These are phyloP conservation scores for Sebastes diaconus DNA, from an alignment of 2,797 vertebrate species.

Conservation along the genomic window DNA sequence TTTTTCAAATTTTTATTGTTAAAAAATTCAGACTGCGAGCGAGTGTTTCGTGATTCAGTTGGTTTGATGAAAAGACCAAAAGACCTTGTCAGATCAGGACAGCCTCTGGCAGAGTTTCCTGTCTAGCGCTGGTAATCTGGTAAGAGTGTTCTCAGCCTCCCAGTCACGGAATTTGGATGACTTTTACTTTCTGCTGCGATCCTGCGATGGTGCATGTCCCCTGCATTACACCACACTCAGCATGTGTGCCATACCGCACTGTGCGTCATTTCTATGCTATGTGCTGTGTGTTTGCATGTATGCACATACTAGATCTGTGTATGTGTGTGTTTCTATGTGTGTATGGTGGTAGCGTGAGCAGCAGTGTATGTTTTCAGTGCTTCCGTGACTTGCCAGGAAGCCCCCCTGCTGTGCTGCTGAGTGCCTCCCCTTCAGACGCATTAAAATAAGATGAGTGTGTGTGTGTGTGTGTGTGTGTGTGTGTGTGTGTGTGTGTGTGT, in stretches of 20 bases:
- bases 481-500: conserved; percentile 34
- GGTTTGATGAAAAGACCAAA: conserved; percentile 48
- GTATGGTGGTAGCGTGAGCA: conserved; percentile 71
- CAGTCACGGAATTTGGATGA: conserved; percentile 56
- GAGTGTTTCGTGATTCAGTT: conserved; percentile 37
- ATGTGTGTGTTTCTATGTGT: conserved; percentile 42
- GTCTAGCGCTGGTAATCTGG: conserved; percentile 46
- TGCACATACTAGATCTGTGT: conserved; percentile 9
- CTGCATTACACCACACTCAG: conserved; percentile 5
- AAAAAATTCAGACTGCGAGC: conserved; percentile 14
- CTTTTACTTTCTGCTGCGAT: conserved; percentile 17
- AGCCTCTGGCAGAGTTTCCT: conserved; percentile 54
- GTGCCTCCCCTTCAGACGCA: conserved; percentile 79
- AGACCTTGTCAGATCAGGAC: conserved; percentile 61
- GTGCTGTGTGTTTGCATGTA: conserved; percentile 15
- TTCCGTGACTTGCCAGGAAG: conserved; percentile 82
- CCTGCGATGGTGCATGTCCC: background rate
- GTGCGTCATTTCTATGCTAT: conserved; percentile 18
- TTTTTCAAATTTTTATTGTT: background rate
- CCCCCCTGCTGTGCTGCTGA: conserved; percentile 83
- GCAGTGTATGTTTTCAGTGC: conserved; percentile 74
- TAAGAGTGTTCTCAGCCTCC: conserved; percentile 42
- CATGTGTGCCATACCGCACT: background rate
- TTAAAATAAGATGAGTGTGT: conserved; percentile 83
- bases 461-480: conserved; percentile 41